phyloP scores from a whole-genome alignment of 2,797 vertebrate genomes.

The Anisognathus igniventris region DNA sequence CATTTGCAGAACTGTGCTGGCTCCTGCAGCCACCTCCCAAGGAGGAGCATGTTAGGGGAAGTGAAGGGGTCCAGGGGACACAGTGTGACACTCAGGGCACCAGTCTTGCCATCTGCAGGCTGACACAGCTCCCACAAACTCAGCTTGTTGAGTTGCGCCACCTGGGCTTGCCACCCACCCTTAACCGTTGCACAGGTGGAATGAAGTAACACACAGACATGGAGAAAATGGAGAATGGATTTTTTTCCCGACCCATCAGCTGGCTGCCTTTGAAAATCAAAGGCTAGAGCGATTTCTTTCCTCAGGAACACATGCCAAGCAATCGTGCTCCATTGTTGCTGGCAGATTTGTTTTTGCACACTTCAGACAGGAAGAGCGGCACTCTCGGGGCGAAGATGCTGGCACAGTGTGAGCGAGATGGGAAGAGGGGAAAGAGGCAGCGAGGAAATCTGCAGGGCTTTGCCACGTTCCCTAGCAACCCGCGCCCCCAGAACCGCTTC shows the following conservation, averaged over 20 bases:
- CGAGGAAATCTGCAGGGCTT: not conserved
- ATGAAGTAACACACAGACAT: not conserved
- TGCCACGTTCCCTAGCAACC: slow-evolving; percentile 50
- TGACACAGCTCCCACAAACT: not conserved
- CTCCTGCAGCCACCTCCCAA: not conserved
- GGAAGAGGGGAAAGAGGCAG: slow-evolving; percentile 1
- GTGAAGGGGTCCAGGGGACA: not conserved
- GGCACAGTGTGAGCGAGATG: not conserved
- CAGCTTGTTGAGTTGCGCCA: not conserved
- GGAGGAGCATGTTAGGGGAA: not conserved
- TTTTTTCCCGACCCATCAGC: not conserved
- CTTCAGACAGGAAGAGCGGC: not conserved
- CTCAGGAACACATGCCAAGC: not conserved
- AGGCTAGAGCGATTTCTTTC: not conserved
- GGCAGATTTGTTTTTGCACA: slow-evolving; percentile 23
- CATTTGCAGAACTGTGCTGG: not conserved
- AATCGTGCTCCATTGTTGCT: not conserved
- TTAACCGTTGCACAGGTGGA: not conserved
- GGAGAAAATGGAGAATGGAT: not conserved
- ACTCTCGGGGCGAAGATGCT: not conserved
- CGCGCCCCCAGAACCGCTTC: not conserved
- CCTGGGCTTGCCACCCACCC: not conserved
- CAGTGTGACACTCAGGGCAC: not conserved
- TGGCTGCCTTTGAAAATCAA: slow-evolving; percentile 33
- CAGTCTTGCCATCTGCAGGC: not conserved